A percentile compares a stretch with the other conserved stretches of the same genome.
Conservation (phyloP, 2,113 vertebrate species). For the Eurypyga helias region DNA sequence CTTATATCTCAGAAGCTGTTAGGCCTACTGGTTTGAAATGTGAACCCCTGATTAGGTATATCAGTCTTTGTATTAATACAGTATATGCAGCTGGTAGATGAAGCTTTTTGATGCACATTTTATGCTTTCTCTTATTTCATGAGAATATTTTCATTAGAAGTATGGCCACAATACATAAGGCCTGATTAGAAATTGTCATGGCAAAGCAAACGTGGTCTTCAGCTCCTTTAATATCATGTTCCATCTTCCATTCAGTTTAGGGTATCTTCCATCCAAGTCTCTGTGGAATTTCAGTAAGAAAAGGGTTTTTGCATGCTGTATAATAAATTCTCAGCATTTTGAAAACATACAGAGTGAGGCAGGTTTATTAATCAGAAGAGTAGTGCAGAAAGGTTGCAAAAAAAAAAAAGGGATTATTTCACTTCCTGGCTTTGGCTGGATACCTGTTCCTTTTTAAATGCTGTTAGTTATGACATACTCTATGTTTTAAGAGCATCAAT, state of each 20-base stretch:
- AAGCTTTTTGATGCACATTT: neutral
- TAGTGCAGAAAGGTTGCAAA: neutral
- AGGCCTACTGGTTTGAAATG: conserved; percentile 47
- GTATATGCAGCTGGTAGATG: neutral
- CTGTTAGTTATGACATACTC: neutral
- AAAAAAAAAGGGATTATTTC: neutral
- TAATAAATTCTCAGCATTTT: neutral
- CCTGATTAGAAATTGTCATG: neutral
- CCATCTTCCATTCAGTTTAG: neutral
- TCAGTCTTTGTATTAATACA: conserved; percentile 5
- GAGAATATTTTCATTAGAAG: conserved; percentile 13
- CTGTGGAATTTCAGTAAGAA: neutral
- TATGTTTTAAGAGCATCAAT: neutral
- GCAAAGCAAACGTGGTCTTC: neutral
- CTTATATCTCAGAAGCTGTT: conserved; percentile 68
- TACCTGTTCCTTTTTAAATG: neutral
- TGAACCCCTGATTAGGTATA: conserved; percentile 30
- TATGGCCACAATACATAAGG: neutral
- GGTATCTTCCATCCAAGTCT: neutral
- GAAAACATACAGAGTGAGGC: neutral
- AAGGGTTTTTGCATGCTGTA: neutral
- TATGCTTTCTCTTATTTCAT: neutral
- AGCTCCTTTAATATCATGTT: neutral
- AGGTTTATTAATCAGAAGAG: neutral
- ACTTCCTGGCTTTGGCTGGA: neutral